Evolutionary conservation across 2,113 vertebrate genomes (phyloP), one percentile per base, ranked within the genome.

Genomic region (Barnardius zonarius): DNA sequence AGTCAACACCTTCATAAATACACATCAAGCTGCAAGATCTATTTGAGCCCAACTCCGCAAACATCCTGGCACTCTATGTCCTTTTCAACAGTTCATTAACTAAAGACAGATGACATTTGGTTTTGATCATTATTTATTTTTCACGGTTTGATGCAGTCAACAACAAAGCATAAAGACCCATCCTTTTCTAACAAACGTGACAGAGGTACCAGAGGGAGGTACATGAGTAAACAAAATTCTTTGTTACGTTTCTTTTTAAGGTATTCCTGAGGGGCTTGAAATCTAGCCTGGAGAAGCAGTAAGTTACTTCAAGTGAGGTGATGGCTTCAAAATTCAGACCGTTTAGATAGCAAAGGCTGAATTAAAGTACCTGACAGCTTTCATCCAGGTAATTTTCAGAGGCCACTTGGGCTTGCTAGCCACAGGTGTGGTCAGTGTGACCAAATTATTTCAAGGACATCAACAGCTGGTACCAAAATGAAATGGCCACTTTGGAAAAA

Each of bases 41-140:
- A 6, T 95, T 93, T 84, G 86, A 95, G 62, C 80, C 64, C 73
- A 84, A 37, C 43, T 95, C 86, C 89, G 78, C 75, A 95, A 96
- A 95, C 91, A 89, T 88, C 55, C 94, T 96, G 92, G 92, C 91
- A 95, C 91, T 96, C 73, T 41, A 35, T 79, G 89, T 95, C 93
- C 96, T 95, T 96, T 95, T 95, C 95, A 95, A 93, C 91, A 93
- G 95, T 79, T 93, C 93, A 93, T 93, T 96, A 94, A 97, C 92
- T 95, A 95, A 95, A 87, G 86, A 93, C 94, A 97, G 83, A 96
- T 95, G 95, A 96, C 96, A 95, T 95, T 96, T 97, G 96, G 94
- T 95, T 97, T 95, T 96, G 94, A 95, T 96, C 86, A 79, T 92
- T 93, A 93, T 97, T 97, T 94, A 96, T 92, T 97, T 95, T 94